Evolutionary conservation across 30 jellyfish, hydroid and myxozoan genomes (phyloP).

Genomic region (Aurelia sp.): DNA sequence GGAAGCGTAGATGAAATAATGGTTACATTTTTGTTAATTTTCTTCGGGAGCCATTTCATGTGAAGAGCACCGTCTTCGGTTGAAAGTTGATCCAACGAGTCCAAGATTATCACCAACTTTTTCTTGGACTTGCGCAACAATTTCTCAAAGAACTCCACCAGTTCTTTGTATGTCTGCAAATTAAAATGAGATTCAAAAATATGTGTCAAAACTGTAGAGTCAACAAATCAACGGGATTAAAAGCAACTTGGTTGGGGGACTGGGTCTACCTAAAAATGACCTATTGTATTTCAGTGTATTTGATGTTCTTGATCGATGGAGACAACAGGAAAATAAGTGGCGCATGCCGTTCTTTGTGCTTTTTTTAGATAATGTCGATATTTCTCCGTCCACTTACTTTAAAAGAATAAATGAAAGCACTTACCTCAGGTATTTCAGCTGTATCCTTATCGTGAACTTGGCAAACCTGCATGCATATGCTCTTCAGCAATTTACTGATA

Average conservation of each 20-base stretch:
- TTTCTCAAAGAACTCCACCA: conserved; percentile 52
- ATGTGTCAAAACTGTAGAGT: too few relatives aligned
- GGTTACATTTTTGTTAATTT: conserved; percentile 25
- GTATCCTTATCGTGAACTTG: conserved; percentile 5
- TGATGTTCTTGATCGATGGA: too few relatives aligned
- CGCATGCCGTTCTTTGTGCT: too few relatives aligned
- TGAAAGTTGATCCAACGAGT: conserved; percentile 89
- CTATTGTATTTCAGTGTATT: too few relatives aligned
- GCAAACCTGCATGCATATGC: conserved; percentile 69
- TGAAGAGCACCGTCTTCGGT: conserved; percentile 71
- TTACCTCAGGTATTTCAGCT: conserved; percentile 60
- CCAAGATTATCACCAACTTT: conserved; percentile 65
- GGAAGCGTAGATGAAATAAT: conserved; percentile 82
- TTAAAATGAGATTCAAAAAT: neutral
- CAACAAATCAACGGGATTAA: too few relatives aligned
- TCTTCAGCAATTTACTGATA: conserved; percentile 34
- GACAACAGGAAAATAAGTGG: too few relatives aligned
- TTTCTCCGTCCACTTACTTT: too few relatives aligned
- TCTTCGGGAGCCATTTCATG: conserved; percentile 87
- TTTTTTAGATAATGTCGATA: too few relatives aligned
- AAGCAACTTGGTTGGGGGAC: too few relatives aligned
- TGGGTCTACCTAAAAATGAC: too few relatives aligned
- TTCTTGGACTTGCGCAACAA: conserved; percentile 8
- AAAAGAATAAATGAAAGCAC: too few relatives aligned
- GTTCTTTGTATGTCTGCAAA: conserved; percentile 51